Evolutionary conservation across 2,113 vertebrate genomes (phyloP).

Genomic region (Elephas maximus): DNA sequence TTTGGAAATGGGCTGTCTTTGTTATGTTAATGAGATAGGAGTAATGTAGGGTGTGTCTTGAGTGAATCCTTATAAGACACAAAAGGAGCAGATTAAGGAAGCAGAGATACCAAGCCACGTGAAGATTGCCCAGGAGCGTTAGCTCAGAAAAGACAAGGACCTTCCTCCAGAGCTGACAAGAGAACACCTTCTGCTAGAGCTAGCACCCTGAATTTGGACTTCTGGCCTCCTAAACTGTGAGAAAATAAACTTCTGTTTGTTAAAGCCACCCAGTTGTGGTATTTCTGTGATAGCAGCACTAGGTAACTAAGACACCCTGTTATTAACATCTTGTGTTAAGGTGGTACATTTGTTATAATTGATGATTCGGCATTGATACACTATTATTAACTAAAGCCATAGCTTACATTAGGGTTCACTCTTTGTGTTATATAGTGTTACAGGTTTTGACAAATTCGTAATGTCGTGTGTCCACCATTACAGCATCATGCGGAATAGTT

Average conservation of each 20-base stretch:
- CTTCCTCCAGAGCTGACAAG: neutral
- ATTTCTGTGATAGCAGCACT: neutral
- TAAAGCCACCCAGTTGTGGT: neutral
- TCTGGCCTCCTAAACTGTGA: neutral
- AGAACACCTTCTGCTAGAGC: neutral
- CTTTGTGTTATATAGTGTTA: neutral
- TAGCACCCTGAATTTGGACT: neutral
- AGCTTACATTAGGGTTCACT: neutral
- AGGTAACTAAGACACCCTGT: neutral
- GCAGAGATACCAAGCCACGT: neutral
- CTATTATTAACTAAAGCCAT: neutral
- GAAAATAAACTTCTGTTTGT: neutral
- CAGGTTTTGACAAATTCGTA: neutral
- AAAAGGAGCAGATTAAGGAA: neutral
- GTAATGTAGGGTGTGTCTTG: neutral
- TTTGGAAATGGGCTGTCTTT: neutral
- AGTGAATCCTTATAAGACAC: neutral
- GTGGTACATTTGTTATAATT: neutral
- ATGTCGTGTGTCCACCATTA: neutral
- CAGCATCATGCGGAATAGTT: neutral
- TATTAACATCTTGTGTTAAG: neutral
- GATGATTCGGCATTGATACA: neutral
- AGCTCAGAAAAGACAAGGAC: neutral
- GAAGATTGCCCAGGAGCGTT: neutral
- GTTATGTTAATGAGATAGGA: neutral